Evolutionary conservation across 2,113 vertebrate species (phyloP), one percentile per base, ranked within the genome.

Genomic region (Dryoscopus gambensis): DNA sequence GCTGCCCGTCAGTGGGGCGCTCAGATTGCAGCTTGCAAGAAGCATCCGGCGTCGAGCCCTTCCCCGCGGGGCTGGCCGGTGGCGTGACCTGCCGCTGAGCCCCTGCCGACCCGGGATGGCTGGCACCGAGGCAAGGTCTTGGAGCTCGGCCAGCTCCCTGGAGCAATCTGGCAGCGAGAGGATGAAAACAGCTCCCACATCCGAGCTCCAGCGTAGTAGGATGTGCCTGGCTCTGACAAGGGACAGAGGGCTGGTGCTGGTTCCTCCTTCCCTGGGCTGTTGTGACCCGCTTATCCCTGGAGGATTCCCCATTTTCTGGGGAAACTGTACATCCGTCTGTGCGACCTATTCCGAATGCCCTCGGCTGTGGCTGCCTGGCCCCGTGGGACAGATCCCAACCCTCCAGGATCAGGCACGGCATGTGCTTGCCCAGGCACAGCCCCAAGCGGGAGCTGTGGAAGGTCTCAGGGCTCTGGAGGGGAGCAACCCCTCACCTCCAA

Each of bases 381-480:
- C 68, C 5, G 2, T 7, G 6, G 56, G 31, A 37, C 46, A 60
- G 64, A 65, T 64, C 28, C 55, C 1, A 12, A 30, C 24, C 22
- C 44, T 55, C 40, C 3, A 5, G 47, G 47, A 24, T n/a, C 46
- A 40, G 42, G 64, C 23, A 39, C 1, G 1, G 35, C 35, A 42
- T 1, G 24, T 30, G 10, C 49, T 28, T 1, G 2, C 7, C 56
- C 42, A 13, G 62, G 20, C 3, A 1, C 44, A 64, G 44, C 40
- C 27, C 37, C 1, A 0, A 4, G 9, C 0, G 0, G 50, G 59
- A 65, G 60, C 21, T 82, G 50, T 39, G 75, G 84, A 60, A n/a
- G 24, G 37, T 85, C 13, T 56, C 0, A 0, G 74, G 12, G 18
- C 4, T 3, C 57, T 3, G 5, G 28, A 42, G 40, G 31, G 31